Percentiles rank a stretch among this genome's conserved stretches.
phyloP scores from a whole-genome alignment of 2,888 invertebrate species.

The Sminthurides aquaticus region DNA sequence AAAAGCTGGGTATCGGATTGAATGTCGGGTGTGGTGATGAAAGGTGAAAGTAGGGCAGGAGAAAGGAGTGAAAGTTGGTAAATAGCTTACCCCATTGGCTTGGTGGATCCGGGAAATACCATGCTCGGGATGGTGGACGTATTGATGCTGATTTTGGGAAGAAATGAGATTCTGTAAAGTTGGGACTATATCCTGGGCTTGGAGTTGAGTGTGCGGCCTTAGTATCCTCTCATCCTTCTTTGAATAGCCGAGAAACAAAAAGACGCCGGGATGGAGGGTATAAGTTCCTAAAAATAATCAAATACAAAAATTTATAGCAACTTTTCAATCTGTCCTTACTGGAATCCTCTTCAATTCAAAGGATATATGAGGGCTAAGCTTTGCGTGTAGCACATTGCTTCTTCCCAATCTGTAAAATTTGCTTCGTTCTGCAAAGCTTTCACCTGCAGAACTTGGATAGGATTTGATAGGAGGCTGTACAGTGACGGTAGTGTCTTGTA shows the following conservation, averaged over 20 bases:
- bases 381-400: no score
- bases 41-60: no score
- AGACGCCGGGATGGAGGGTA: conserved; percentile 73
- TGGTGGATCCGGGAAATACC: conserved; percentile 32
- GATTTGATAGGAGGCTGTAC: no score
- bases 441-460: no score
- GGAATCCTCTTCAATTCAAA: no score
- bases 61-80: no score
- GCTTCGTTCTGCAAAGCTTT: no score
- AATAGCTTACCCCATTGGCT: conserved; percentile 41
- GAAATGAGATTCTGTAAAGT: conserved; percentile 56
- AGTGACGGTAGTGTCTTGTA: no score
- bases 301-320: neutral
- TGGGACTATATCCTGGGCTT: conserved; percentile 74
- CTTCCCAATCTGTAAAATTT: no score
- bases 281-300: conserved; percentile 62
- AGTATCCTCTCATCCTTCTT: conserved; percentile 77
- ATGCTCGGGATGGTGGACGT: conserved; percentile 38
- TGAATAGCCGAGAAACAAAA: conserved; percentile 81
- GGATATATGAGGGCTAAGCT: no score
- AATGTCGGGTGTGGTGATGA: no score
- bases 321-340: neutral
- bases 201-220: conserved; percentile 72
- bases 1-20: no score
- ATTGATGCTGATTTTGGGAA: conserved; percentile 39